Conservation (phyloP, 2,888 invertebrate species). For the Chaetogeoica ovagalla region DNA sequence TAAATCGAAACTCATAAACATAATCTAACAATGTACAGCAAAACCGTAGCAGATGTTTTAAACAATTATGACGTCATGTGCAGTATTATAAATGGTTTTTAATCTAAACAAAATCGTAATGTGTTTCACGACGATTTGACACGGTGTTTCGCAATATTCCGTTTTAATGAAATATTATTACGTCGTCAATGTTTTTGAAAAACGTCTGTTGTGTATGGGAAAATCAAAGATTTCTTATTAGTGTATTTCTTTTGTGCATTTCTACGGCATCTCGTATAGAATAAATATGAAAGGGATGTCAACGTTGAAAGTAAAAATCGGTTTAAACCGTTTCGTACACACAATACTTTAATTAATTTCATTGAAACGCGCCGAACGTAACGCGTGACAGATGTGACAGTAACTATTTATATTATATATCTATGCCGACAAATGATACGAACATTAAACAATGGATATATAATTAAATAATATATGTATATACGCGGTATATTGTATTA, state of each 20-base stretch:
- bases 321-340: background rate
- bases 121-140: background rate
- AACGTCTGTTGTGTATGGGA: background rate
- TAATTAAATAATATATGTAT: background rate
- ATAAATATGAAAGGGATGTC: background rate
- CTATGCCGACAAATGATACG: background rate
- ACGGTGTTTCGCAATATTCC: background rate
- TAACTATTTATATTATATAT: background rate
- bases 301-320: background rate
- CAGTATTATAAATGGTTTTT: background rate
- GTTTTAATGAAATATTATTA: background rate
- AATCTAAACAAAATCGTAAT: background rate
- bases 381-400: background rate
- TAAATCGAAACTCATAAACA: background rate
- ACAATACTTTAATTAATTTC: background rate
- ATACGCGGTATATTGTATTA: background rate
- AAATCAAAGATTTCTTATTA: conserved; percentile 11
- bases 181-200: background rate
- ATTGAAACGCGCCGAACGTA: background rate
- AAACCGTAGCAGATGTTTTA: background rate
- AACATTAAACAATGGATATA: background rate
- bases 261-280: no score
- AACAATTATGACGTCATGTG: background rate
- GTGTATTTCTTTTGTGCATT: background rate
- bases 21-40: background rate